Percentiles rank a stretch among this genome's conserved stretches.
Conservation (phyloP, 2,113 vertebrate species). For the Sinocyclocheilus anshuiensis region DNA sequence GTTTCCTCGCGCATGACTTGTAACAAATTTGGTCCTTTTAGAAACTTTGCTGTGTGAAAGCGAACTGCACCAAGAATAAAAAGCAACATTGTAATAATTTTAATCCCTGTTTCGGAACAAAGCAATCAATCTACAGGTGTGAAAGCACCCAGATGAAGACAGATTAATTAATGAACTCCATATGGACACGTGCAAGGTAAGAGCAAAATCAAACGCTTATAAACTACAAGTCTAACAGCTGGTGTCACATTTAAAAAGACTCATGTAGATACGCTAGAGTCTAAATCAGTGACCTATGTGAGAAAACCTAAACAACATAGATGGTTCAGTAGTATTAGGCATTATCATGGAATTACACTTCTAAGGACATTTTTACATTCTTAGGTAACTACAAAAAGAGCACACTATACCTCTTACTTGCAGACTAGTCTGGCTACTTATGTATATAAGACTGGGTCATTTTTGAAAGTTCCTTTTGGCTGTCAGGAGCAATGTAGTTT, state of each 20-base stretch:
- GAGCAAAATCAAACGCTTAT: neutral
- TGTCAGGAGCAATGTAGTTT: slow-evolving; percentile 46
- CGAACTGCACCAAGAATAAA: too few species aligned
- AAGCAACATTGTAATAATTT: too few species aligned
- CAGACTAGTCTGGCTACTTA: neutral
- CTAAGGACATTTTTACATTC: neutral
- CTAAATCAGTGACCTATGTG: neutral
- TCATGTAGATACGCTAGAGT: slow-evolving; percentile 7
- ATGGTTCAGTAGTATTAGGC: neutral
- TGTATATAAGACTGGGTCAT: slow-evolving; percentile 33
- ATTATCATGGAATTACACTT: neutral
- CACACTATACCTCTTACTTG: slow-evolving; percentile 15
- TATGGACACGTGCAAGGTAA: slow-evolving; percentile 73
- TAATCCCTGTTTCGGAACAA: too few species aligned
- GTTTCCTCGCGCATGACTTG: too few species aligned
- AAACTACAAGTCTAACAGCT: neutral
- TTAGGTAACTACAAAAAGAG: neutral
- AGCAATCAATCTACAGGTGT: too few species aligned
- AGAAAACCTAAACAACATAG: neutral
- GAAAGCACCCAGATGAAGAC: slow-evolving; percentile 59
- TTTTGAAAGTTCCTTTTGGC: slow-evolving; percentile 45
- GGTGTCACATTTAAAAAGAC: slow-evolving; percentile 39
- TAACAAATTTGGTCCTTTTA: too few species aligned
- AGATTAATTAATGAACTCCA: slow-evolving; percentile 62
- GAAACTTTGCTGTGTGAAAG: too few species aligned